phyloP scores from a whole-genome alignment of 2,888 invertebrate species.

The Trichopoda pennipes region DNA sequence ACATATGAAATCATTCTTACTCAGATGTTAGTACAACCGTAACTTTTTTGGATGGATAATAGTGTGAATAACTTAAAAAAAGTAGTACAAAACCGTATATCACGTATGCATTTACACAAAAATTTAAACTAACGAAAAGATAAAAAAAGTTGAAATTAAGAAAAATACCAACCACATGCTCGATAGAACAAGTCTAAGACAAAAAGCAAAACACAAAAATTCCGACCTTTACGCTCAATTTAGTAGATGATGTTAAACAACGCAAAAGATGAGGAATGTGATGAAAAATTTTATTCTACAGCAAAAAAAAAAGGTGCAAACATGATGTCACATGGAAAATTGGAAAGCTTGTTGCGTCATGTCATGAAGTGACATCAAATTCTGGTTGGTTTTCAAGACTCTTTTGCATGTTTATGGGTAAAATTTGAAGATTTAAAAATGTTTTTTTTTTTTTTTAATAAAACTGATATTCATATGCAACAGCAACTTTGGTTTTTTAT shows the following conservation, averaged over 20 bases:
- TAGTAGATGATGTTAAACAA: conserved; percentile 33
- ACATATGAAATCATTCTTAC: background rate
- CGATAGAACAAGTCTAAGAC: background rate
- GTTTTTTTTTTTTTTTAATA: background rate
- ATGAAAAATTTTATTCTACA: conserved; percentile 16
- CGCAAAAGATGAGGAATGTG: conserved; percentile 17
- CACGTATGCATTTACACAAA: background rate
- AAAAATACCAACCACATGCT: background rate
- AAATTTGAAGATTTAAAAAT: conserved; percentile 29
- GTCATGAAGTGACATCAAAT: conserved; percentile 45
- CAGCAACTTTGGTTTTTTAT: no score
- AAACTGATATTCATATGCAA: no score
- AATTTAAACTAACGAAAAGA: background rate
- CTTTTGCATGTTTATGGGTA: conserved; percentile 34
- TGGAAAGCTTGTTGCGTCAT: conserved; percentile 42
- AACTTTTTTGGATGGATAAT: conserved; percentile 10
- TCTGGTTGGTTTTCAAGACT: conserved; percentile 33
- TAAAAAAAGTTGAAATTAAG: background rate
- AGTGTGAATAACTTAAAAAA: conserved; percentile 32
- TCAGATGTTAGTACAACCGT: background rate
- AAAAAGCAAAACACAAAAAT: background rate
- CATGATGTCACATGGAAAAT: conserved; percentile 43
- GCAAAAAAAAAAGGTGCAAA: conserved; percentile 28
- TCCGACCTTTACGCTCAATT: conserved; percentile 49
- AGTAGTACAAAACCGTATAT: background rate